phyloP scores from a whole-genome alignment of 2,888 invertebrate genomes.

The Orthosia cruda region DNA sequence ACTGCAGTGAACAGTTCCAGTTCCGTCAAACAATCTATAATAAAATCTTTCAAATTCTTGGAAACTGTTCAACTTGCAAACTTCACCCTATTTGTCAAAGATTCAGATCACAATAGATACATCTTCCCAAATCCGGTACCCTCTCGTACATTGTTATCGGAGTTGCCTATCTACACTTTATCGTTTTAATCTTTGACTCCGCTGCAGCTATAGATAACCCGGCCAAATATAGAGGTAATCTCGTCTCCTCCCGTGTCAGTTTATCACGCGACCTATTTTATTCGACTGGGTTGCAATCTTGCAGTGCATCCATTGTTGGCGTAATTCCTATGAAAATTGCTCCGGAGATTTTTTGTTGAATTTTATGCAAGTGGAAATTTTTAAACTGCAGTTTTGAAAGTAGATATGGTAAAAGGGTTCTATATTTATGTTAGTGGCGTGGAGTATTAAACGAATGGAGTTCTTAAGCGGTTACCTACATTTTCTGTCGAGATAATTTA shows the following conservation, averaged over 20 bases:
- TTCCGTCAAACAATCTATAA: conserved; percentile 23
- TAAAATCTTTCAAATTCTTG: conserved; percentile 51
- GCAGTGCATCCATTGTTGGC: conserved; percentile 63
- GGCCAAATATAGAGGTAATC: conserved; percentile 89
- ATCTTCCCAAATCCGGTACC: conserved; percentile 34
- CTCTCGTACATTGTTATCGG: conserved; percentile 49
- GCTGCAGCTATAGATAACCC: conserved; percentile 85
- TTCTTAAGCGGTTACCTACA: not conserved
- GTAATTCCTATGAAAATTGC: conserved; percentile 52
- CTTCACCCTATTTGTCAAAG: conserved; percentile 8
- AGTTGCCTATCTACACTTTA: conserved; percentile 61
- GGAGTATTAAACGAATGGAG: conserved; percentile 21
- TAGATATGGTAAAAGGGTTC: conserved; percentile 28
- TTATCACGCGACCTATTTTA: conserved; percentile 83
- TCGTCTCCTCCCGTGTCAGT: conserved; percentile 79
- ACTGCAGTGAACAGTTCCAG: conserved; percentile 1
- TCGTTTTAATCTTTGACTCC: conserved; percentile 69
- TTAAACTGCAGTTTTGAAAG: conserved; percentile 42
- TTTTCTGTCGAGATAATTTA: not conserved
- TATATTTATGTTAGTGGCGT: conserved; percentile 16
- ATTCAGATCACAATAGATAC: conserved; percentile 45
- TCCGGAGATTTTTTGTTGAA: conserved; percentile 40
- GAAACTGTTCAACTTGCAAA: conserved; percentile 51
- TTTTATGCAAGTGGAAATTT: conserved; percentile 33
- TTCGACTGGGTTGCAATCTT: conserved; percentile 78